These are phyloP conservation scores for Anhinga rufa DNA, from an alignment of 2,113 vertebrate species.

Conservation along the genomic window DNA sequence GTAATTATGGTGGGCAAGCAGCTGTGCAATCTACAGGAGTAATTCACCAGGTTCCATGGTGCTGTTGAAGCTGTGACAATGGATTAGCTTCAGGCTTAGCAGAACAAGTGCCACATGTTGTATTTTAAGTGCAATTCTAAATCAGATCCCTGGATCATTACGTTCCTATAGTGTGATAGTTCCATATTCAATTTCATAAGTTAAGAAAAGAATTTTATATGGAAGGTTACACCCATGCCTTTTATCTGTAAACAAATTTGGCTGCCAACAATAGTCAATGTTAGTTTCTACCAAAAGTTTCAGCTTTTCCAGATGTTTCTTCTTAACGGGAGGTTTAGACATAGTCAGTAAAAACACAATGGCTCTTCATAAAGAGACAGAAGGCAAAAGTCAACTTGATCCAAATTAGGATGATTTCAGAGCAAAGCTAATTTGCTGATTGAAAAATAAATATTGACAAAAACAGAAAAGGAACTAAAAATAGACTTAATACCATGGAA, in stretches of 20 bases:
- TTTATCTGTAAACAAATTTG: slow-evolving; percentile 5
- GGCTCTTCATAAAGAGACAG: not conserved
- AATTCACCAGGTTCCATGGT: not conserved
- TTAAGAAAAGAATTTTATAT: not conserved
- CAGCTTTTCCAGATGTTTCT: not conserved
- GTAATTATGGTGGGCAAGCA: not conserved
- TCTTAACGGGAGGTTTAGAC: not conserved
- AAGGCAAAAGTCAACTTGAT: not conserved
- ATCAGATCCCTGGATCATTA: not conserved
- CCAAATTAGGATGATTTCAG: not conserved
- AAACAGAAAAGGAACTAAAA: not conserved
- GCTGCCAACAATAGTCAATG: not conserved
- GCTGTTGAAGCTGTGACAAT: not conserved
- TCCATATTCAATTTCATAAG: not conserved
- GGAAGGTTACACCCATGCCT: not conserved
- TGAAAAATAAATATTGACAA: not conserved
- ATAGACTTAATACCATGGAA: not conserved
- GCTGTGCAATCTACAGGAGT: not conserved
- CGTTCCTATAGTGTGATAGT: not conserved
- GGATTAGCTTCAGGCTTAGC: not conserved
- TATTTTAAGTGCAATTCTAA: not conserved
- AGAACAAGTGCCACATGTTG: not conserved
- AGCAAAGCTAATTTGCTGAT: not conserved
- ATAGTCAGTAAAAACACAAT: not conserved
- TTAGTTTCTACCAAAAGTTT: not conserved